These are phyloP conservation scores for Dendroctonus ponderosae DNA, from an alignment of 1,140 invertebrate species.

Conservation along the genomic window DNA sequence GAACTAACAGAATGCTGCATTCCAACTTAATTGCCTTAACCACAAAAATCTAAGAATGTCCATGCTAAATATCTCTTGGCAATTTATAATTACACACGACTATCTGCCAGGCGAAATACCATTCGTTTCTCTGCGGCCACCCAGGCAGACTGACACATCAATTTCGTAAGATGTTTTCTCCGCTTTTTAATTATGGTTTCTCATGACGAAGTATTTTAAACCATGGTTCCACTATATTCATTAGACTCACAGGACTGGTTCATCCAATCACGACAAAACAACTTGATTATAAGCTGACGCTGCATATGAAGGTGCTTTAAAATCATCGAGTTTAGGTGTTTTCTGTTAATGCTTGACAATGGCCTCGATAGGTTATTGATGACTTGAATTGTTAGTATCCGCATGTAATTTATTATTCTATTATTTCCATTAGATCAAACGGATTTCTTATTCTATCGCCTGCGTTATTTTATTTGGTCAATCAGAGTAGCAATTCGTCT, in stretches of 20 bases:
- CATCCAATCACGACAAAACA: background rate
- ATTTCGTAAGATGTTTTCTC: slow-evolving; percentile 13
- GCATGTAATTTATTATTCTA: too few species aligned
- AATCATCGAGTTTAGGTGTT: too few species aligned
- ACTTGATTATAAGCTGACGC: background rate
- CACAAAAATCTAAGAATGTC: slow-evolving; percentile 4
- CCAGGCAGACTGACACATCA: slow-evolving; percentile 14
- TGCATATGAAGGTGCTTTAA: too few species aligned
- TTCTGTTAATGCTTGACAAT: too few species aligned
- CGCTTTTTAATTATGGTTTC: slow-evolving; percentile 12
- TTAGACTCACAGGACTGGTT: background rate
- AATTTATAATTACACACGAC: slow-evolving; percentile 13
- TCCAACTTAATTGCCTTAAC: slow-evolving; percentile 10
- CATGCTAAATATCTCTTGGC: background rate
- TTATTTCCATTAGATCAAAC: too few species aligned
- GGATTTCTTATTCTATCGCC: too few species aligned
- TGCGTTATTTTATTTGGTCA: too few species aligned
- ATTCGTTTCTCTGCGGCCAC: slow-evolving; percentile 3
- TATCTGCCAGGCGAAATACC: slow-evolving; percentile 9
- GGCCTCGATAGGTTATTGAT: too few species aligned
- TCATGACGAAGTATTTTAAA: background rate
- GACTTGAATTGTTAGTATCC: too few species aligned
- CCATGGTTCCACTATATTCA: background rate
- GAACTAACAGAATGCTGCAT: too few species aligned
- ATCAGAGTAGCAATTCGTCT: too few species aligned